These are phyloP conservation scores for Rhipidura dahli DNA, from an alignment of 2,113 vertebrate species.

Conservation along the genomic window DNA sequence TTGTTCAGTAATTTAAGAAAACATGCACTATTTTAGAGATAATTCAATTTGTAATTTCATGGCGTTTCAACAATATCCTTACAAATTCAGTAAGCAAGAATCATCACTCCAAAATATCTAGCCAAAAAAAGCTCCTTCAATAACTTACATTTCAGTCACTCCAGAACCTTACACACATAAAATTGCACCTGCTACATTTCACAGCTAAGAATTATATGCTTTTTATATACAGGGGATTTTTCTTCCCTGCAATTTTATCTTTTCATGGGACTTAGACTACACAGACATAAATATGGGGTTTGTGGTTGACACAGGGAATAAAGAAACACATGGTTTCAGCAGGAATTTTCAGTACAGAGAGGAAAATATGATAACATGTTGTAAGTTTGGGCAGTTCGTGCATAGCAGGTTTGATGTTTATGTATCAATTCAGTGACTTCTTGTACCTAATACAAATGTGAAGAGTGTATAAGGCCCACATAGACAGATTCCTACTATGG, in stretches of 20 bases:
- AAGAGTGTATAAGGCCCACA: neutral
- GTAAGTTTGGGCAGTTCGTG: neutral
- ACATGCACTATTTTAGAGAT: neutral
- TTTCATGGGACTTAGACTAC: neutral
- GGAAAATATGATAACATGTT: neutral
- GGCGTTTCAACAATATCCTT: neutral
- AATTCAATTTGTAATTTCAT: neutral
- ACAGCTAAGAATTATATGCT: neutral
- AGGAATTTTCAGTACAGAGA: neutral
- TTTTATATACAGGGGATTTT: neutral
- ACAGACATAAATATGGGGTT: neutral
- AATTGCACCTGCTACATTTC: neutral
- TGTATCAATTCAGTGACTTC: neutral
- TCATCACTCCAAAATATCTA: neutral
- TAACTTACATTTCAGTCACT: neutral
- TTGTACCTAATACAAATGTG: neutral
- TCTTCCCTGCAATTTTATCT: neutral
- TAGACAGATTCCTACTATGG: neutral
- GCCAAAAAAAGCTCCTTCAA: neutral
- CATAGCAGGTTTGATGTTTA: neutral
- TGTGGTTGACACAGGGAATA: neutral
- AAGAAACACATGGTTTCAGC: neutral
- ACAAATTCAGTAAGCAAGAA: neutral
- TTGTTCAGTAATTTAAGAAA: neutral
- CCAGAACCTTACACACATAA: neutral